phyloP scores from a whole-genome alignment of 2,797 vertebrate genomes.

The Crenuchus spilurus region DNA sequence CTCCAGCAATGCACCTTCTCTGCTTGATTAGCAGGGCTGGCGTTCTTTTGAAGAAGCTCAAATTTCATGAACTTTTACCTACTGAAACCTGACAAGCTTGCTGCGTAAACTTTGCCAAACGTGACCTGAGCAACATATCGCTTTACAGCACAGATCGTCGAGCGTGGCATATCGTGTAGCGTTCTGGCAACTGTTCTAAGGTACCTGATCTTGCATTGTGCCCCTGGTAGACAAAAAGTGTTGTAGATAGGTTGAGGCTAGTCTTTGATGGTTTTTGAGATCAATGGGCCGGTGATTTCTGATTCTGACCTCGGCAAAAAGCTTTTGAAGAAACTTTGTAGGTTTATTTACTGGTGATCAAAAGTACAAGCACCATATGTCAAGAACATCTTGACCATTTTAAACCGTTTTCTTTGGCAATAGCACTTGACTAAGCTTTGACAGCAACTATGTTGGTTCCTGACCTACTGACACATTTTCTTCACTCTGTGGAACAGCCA shows the following conservation, averaged over 20 bases:
- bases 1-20: not conserved
- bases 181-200: not conserved
- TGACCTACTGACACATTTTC: constrained; percentile 3
- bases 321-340: no score
- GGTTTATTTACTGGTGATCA: no score
- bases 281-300: no score
- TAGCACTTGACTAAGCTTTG: not conserved
- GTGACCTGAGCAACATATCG: not conserved
- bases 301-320: no score
- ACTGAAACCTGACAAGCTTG: constrained; percentile 16
- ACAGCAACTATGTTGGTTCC: not conserved
- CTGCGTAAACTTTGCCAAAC: not conserved
- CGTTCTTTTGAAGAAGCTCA: constrained; percentile 3
- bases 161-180: not conserved
- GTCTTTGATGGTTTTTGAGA: no score
- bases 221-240: not conserved
- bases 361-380: no score
- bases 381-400: no score
- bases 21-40: not conserved
- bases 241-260: not conserved
- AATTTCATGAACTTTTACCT: constrained; percentile 29
- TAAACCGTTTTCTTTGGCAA: no score
- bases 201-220: constrained; percentile 2
- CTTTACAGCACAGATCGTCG: constrained; percentile 1
- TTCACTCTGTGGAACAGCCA: no score